phyloP scores from a whole-genome alignment of 2,888 invertebrate genomes.

The Thera britannica region DNA sequence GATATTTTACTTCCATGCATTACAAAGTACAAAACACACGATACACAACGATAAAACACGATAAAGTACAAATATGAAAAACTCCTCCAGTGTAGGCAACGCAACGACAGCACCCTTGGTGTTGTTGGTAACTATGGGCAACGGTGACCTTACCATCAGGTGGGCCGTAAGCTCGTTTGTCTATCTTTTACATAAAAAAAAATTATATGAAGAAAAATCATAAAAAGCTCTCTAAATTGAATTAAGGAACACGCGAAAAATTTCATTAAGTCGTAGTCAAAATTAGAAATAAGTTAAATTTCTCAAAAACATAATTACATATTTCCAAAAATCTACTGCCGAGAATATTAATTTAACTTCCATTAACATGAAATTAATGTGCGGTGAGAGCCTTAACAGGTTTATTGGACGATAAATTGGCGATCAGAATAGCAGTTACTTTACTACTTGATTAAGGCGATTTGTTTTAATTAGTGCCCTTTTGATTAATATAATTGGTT shows the following conservation, averaged over 20 bases:
- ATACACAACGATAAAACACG: too few relatives aligned
- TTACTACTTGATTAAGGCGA: slow-evolving; percentile 49
- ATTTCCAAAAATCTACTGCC: slow-evolving; percentile 6
- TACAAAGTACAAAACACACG: too few relatives aligned
- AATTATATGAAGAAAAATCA: too few relatives aligned
- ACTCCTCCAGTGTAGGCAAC: too few relatives aligned
- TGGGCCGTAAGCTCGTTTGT: too few relatives aligned
- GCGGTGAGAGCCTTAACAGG: slow-evolving; percentile 53
- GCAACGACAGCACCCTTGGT: too few relatives aligned
- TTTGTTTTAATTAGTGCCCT: slow-evolving; percentile 49
- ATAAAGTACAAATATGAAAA: too few relatives aligned
- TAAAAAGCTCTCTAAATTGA: not conserved
- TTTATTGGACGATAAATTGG: slow-evolving; percentile 62
- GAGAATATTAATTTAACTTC: slow-evolving; percentile 63
- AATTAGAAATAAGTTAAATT: not conserved
- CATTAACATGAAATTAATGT: slow-evolving; percentile 58
- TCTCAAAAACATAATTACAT: not conserved
- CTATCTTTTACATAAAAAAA: too few relatives aligned
- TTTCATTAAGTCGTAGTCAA: not conserved
- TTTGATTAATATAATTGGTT: slow-evolving; percentile 36
- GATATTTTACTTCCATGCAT: too few relatives aligned
- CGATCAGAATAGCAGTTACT: slow-evolving; percentile 54
- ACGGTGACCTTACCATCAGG: too few relatives aligned
- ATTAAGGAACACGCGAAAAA: not conserved
- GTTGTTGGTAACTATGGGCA: too few relatives aligned